phyloP scores from a whole-genome alignment of 2,797 vertebrate genomes.

The Amazona ochrocephala region DNA sequence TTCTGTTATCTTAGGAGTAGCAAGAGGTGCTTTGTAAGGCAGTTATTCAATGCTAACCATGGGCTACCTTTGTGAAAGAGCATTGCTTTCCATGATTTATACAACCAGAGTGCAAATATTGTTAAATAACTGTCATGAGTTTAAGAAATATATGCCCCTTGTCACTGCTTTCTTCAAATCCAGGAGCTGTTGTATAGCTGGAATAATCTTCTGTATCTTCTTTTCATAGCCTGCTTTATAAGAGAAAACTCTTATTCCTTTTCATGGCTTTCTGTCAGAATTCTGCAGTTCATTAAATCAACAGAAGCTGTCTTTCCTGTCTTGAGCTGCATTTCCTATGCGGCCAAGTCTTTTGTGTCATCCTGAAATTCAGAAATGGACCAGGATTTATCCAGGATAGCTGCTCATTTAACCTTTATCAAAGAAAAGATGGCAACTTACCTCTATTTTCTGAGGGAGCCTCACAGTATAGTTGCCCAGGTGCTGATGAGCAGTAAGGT shows the following conservation, averaged over 20 bases:
- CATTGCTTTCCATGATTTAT: constrained; percentile 48
- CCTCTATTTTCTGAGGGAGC: not conserved
- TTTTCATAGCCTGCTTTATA: not conserved
- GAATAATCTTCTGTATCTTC: constrained; percentile 17
- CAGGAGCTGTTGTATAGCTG: not conserved
- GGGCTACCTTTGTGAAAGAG: constrained; percentile 36
- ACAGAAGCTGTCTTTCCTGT: not conserved
- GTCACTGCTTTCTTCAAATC: constrained; percentile 31
- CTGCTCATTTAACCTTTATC: not conserved
- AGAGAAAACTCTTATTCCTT: not conserved
- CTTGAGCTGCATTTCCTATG: not conserved
- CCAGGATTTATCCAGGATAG: not conserved
- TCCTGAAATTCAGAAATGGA: not conserved
- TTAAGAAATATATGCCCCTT: constrained; percentile 48
- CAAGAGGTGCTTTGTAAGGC: constrained; percentile 48
- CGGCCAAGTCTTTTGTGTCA: not conserved
- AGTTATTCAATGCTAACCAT: constrained; percentile 55
- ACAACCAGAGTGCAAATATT: constrained; percentile 29
- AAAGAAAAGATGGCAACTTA: not conserved
- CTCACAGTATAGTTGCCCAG: not conserved
- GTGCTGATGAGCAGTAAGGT: not conserved
- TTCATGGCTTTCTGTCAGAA: not conserved
- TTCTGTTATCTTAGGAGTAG: constrained; percentile 22
- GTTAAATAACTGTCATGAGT: constrained; percentile 39
- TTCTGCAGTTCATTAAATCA: not conserved